A percentile compares a stretch with the other conserved stretches of the same genome.
phyloP scores from a whole-genome alignment of 2,113 vertebrate species.

The Megaptera novaeangliae region DNA sequence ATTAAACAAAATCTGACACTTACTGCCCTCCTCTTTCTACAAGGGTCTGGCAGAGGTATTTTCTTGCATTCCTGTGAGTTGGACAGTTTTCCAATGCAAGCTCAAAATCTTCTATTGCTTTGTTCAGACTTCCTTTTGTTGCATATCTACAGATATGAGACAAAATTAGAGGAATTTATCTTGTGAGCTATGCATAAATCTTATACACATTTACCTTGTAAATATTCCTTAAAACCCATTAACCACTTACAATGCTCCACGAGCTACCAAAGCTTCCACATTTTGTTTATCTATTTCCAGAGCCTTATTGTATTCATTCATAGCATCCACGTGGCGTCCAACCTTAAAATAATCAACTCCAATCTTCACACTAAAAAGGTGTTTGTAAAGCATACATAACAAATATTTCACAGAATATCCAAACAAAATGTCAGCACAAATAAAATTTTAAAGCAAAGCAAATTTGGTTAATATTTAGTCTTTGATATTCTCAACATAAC shows the following conservation, averaged over 20 bases:
- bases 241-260: constrained; percentile 93
- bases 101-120: constrained; percentile 96
- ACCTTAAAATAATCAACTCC: constrained; percentile 97
- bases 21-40: constrained; percentile 97
- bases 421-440: not conserved
- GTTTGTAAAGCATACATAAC: not conserved
- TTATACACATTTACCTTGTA: not conserved
- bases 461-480: not conserved
- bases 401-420: not conserved
- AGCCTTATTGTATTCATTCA: constrained; percentile 99
- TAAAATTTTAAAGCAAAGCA: constrained; percentile 27
- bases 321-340: constrained; percentile 93
- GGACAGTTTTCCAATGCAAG: constrained; percentile 93
- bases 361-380: constrained; percentile 87
- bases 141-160: constrained; percentile 86
- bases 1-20: constrained; percentile 69
- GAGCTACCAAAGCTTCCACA: constrained; percentile 96
- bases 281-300: constrained; percentile 95
- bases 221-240: not conserved
- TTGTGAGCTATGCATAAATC: not conserved
- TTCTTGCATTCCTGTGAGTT: constrained; percentile 95
- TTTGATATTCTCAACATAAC: not conserved
- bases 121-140: constrained; percentile 95
- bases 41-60: constrained; percentile 97
- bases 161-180: not conserved